Evolutionary conservation across 2,888 invertebrate genomes (phyloP).

Genomic region (Noctua fimbriata): DNA sequence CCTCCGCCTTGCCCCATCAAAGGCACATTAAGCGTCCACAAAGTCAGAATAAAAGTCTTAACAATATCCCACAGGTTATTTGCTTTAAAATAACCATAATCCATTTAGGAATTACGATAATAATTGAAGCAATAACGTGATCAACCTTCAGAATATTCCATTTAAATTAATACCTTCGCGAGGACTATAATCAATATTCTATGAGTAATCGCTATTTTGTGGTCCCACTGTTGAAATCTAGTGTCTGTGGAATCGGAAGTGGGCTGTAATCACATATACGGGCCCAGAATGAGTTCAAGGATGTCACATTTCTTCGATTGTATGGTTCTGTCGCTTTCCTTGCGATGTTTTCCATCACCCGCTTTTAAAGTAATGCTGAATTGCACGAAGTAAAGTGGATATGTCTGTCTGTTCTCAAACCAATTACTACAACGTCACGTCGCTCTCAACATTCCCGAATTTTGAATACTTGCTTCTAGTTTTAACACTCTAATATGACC

Average conservation of each 20-base stretch:
- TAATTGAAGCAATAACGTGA: too few species aligned
- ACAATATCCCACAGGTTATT: too few species aligned
- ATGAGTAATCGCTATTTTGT: too few species aligned
- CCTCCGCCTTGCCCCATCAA: too few species aligned
- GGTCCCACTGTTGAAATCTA: neutral
- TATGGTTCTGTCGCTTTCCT: neutral
- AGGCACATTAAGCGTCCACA: too few species aligned
- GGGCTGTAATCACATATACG: neutral
- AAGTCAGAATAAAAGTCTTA: too few species aligned
- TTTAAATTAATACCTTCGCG: too few species aligned
- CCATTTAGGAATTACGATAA: too few species aligned
- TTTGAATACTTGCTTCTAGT: constrained; percentile 1
- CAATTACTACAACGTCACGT: neutral
- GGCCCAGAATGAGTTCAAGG: neutral
- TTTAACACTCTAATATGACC: neutral
- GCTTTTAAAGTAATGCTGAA: neutral
- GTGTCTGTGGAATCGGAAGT: neutral
- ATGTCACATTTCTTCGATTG: neutral
- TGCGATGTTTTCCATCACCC: neutral
- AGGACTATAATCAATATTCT: neutral
- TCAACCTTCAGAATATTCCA: too few species aligned
- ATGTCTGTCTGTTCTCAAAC: neutral
- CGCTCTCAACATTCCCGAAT: neutral
- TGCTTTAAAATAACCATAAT: too few species aligned
- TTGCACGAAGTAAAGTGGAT: neutral